Base-by-base conservation (phyloP, 2,888 invertebrate genomes). In the Hirtodrosophila duncani region DNA sequence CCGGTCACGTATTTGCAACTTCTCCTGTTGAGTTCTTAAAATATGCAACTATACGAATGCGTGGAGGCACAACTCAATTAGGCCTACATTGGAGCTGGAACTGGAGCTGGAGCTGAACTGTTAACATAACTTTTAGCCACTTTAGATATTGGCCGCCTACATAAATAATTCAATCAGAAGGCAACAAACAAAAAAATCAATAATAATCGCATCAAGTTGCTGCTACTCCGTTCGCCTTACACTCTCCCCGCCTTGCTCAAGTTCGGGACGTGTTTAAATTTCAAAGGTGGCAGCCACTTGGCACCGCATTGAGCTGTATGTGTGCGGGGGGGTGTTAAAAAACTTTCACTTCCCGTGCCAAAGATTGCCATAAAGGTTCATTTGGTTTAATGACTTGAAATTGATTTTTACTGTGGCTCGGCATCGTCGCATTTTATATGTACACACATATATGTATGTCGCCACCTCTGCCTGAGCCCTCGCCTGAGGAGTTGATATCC, bases 361-460 rank as follows among this genome's bases (percentile, higher is more conserved):
- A 49, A 33, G 37, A 37, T 55, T 60, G 58, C 63, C 71, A 81
- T 81, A 78, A 64, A 77, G 81, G 80, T 80, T 82, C 75, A 81
- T 82, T 81, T 81, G 71, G 66, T 77, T 82, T 82, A 82, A 82
- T 82, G 81, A 82, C 82, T 82, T 66, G 51, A 82, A 82, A 82
- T 82, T 82, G 81, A 82, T 82, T 82, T n/a, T 82, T 71, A 70
- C 78, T 81, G 63, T 68, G 61, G n/a, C n/a, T n/a, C n/a, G n/a
- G 65, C 66, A 67, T 63, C 66, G 60, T 48, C 63, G 51, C 56
- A 74, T 59, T 68, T 72, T 72, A 74, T 72, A 70, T 61, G 69
- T n/a, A 44, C 51, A 50, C 62, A 44, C 38, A 27, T 51, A 52
- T 46, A 56, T 57, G 11, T 13, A 13, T 14, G 21, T n/a, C n/a